Percentiles rank a stretch among this genome's conserved stretches.
Conservation (phyloP, 2,888 invertebrate genomes). For the Cinara cedri region DNA sequence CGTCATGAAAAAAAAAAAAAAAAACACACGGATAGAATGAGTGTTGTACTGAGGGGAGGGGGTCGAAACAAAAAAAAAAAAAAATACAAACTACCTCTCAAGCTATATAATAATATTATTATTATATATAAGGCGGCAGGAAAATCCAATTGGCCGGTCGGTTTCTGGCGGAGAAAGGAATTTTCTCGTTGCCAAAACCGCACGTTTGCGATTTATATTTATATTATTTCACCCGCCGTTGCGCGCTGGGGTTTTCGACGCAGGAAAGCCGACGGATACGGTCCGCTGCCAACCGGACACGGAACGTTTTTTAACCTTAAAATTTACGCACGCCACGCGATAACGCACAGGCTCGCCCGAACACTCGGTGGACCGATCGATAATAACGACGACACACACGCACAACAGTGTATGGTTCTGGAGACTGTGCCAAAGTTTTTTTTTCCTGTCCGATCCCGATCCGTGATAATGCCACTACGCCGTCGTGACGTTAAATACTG, state of each 20-base stretch:
- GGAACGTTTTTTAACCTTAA: slow-evolving; percentile 30
- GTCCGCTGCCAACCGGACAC: slow-evolving; percentile 20
- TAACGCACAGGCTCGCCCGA: not conserved
- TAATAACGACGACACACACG: not conserved
- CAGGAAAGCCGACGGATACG: slow-evolving; percentile 19
- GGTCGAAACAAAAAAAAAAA: not conserved
- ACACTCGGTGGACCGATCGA: not conserved
- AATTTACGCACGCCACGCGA: too few relatives aligned
- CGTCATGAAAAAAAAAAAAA: slow-evolving; percentile 38
- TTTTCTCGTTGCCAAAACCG: slow-evolving; percentile 38
- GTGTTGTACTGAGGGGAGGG: too few relatives aligned
- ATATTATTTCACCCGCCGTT: slow-evolving; percentile 20
- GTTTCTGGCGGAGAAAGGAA: not conserved
- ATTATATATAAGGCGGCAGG: slow-evolving; percentile 21
- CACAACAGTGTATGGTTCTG: not conserved
- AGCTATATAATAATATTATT: not conserved
- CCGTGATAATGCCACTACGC: not conserved
- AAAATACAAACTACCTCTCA: slow-evolving; percentile 22
- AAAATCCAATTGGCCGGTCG: not conserved
- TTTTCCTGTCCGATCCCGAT: slow-evolving; percentile 1
- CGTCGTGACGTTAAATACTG: not conserved
- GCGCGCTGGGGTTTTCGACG: not conserved
- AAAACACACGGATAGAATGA: not conserved
- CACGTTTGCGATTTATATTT: slow-evolving; percentile 20
- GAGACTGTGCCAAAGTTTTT: slow-evolving; percentile 16